A percentile compares a stretch with the other conserved stretches of the same genome.
Evolutionary conservation across 2,113 vertebrate species (phyloP).

Genomic region (Oenanthe oenanthe): DNA sequence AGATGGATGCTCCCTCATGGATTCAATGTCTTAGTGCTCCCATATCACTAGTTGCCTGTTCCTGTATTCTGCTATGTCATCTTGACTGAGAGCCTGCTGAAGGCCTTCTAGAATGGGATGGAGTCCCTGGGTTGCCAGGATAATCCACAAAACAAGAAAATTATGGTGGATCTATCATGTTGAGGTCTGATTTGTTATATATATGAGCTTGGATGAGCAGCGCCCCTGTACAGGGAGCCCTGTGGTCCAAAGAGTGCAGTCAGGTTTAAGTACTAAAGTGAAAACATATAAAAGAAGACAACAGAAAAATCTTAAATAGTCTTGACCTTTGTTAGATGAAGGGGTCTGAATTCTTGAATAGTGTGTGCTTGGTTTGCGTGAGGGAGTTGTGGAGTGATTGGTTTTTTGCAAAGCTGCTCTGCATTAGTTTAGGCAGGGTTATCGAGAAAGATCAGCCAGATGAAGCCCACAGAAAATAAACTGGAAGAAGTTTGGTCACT

Average conservation of each 20-base stretch:
- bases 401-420: not conserved
- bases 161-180: not conserved
- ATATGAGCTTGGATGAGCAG: not conserved
- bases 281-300: not conserved
- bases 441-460: not conserved
- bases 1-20: rapidly evolving
- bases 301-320: not conserved
- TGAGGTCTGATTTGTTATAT: not conserved
- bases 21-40: not conserved
- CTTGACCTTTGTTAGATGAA: not conserved
- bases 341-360: not conserved
- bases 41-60: not conserved
- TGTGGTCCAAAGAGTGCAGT: not conserved
- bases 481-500: not conserved
- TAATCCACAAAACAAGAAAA: not conserved
- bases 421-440: not conserved
- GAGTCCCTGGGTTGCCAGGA: not conserved
- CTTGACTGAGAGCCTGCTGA: not conserved
- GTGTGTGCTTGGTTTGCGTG: not conserved
- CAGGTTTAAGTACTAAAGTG: not conserved
- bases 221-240: not conserved
- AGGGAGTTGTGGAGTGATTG: not conserved
- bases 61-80: not conserved
- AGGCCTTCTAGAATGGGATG: not conserved
- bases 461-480: not conserved